Conservation (phyloP, 2,797 vertebrate genomes). For the Cyprinella venusta region DNA sequence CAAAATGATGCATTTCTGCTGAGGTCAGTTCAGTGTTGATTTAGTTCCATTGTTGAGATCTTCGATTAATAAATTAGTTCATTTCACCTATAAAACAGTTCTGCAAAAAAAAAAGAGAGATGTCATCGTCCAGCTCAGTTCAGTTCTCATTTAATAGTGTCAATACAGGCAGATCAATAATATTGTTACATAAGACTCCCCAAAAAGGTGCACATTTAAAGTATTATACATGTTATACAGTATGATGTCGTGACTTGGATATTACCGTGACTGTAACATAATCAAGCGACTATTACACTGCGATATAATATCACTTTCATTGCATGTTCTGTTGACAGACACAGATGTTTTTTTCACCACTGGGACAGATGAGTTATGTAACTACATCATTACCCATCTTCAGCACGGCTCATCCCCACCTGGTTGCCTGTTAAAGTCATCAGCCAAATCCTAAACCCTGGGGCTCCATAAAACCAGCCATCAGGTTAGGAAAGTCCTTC, state of each 20-base stretch:
- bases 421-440: constrained; percentile 52
- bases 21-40: too few species aligned
- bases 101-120: too few species aligned
- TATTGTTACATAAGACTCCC: too few species aligned
- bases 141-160: too few species aligned
- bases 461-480: constrained; percentile 50
- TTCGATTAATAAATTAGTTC: too few species aligned
- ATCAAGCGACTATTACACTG: background rate
- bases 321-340: constrained; percentile 5
- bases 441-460: constrained; percentile 30
- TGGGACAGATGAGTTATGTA: constrained; percentile 34
- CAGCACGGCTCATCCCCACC: constrained; percentile 56
- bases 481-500: constrained; percentile 47
- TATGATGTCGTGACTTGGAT: background rate
- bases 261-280: background rate
- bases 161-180: too few species aligned
- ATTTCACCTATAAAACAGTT: too few species aligned
- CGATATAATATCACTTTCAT: background rate
- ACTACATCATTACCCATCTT: constrained; percentile 48
- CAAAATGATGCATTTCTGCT: too few species aligned
- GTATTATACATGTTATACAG: background rate
- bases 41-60: too few species aligned
- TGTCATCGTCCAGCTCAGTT: too few species aligned
- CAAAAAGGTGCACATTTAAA: background rate
- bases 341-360: constrained; percentile 19